Evolutionary conservation across 2,888 invertebrate genomes (phyloP), one percentile per base, ranked within the genome.

Genomic region (Catocala nupta): DNA sequence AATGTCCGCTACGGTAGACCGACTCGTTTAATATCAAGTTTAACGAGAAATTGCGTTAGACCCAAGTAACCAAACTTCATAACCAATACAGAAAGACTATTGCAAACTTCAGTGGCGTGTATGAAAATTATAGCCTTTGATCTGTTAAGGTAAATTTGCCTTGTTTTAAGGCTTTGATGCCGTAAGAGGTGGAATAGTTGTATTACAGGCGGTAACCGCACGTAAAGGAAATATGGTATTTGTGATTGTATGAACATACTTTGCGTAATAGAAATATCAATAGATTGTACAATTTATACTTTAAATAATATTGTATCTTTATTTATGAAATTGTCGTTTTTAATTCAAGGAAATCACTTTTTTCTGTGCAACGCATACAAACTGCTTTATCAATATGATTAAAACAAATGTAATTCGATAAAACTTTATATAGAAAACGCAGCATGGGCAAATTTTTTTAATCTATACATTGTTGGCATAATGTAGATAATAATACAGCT

Each of bases 11-110:
- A 56, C 63, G 55, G 61, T 59, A 60, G 62, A 67, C 66, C 43
- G 63, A 59, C 34, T 52, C 39, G 51, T 52, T 65, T 68, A 75
- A 71, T 75, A 73, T 68, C 50, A 65, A 73, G 72, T 68, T 73
- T 51, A 47, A 55, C 52, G 59, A 25, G 61, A 68, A 63, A 71
- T 75, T 75, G 59, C 65, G 52, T 63, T 50, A 54, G 53, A 56
- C 68, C 48, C 42, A 52, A 61, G 48, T 53, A 50, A 45, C 42
- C 13, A 36, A 75, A 71, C 61, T 65, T 68, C 47, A 63, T 63
- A 63, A 63, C 61, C 48, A 16, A 61, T 59, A 65, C 33, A 13
- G 10, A 63, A 67, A 70, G 55, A 60, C 48, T 34, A 59, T 49
- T 49, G 25, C 34, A 43, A 54, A 59, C 42, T 59, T 59, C 5